Evolutionary conservation across 2,113 vertebrate species (phyloP), one percentile per base, ranked within the genome.

Genomic region (Neodon shergylaensis): DNA sequence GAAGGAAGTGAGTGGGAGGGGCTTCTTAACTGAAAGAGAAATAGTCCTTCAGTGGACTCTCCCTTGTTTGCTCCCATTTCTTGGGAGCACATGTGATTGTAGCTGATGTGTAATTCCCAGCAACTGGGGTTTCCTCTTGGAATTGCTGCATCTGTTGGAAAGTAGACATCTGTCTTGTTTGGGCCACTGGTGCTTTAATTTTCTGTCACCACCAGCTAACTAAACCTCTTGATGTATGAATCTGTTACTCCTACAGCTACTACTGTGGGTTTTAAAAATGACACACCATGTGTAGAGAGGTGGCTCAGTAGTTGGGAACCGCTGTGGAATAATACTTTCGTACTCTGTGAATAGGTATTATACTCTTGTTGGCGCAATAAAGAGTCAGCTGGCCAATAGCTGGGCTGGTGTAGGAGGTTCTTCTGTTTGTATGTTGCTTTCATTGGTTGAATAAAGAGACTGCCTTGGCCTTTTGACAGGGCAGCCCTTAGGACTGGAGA

Each of bases 201-300:
- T 88, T 82, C 90, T 91, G 26, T 77, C 66, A 61, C 49, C 31
- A 90, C 6, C 65, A 72, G 31, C 16, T 87, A 94, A 90, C 68
- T 72, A 17, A 10, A 36, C 84, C 42, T 85, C 84, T 81, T 93
- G 76, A 66, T n/a, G 39, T 10, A 86, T 5, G 63, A 28, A 28
- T 65, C 24, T 1, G 10, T 21, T 91, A 72, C 47, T 82, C 9
- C 33, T 65, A 44, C 4, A 90, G 17, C 92, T 94, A 92, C 68
- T 72, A 91, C 26, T 88, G 19, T 21, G 47, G 24, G 10, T 84
- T 96, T 88, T 72, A 58, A 39, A 91, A 89, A 81, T 94, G 44
- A 47, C 70, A 54, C 0, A 28, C 42, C 39, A 76, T 42, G 42
- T 2, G 5, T 14, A 77, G 26, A 77, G 74, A 28, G 74, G 74